Evolutionary conservation across 2,113 vertebrate genomes (phyloP), one percentile per base, ranked within the genome.

Genomic region (Tinamus guttatus): DNA sequence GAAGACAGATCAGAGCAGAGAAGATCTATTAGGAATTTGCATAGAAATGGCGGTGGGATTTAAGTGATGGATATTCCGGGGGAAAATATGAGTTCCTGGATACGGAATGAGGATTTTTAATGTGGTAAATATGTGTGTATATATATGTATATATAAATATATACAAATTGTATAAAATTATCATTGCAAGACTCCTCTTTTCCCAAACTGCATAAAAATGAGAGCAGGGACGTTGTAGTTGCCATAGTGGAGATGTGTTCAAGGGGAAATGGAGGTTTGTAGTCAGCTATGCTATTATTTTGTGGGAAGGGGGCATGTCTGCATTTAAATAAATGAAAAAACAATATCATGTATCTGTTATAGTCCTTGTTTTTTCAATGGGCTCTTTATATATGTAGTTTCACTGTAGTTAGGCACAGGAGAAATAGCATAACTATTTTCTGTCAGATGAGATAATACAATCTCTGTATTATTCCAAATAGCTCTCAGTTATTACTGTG

Each of bases 291-390:
- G 24, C 22, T 71, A 25, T 18, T 63, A 20, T 5, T 41, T 52
- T 1, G 59, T 54, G 77, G n/a, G n/a, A n/a, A n/a, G n/a, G n/a
- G n/a, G n/a, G 10, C 11, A 81, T 11, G 7, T 36, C 41, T 68
- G 5, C 7, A 71, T 85, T 77, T 47, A 43, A 73, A 52, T 34
- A 88, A 71, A 81, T 11, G 47, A 73, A 15, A 5, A 63, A 58
- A 71, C 0, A 2, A 12, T 32, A 67, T 21, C 5, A 32, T 13
- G 5, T 79, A 36, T 78, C 59, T 81, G 27, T 41, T 82, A 87
- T 85, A 36, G 41, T 47, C 87, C 32, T 58, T 75, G 34, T 91
- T 89, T 86, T n/a, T 73, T 68, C 71, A 85, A 49, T 20, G 18
- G 20, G 18, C 36, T 83, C 34, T 56, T 67, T 82, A 74, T 11